Evolutionary conservation across 1,140 invertebrate species (phyloP).

Genomic region (Homarus americanus): DNA sequence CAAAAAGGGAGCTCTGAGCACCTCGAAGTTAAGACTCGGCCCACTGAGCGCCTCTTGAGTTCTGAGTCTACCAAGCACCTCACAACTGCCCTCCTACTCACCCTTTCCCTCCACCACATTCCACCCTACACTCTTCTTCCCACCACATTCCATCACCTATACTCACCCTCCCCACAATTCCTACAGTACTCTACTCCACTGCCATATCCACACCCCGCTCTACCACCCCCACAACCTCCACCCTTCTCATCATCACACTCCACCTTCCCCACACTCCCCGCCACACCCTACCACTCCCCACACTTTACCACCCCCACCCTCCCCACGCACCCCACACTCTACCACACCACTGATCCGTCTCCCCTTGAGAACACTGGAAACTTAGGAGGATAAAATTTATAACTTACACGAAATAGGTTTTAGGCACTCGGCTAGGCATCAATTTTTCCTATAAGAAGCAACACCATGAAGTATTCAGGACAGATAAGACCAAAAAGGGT

Average conservation of each 20-base stretch:
- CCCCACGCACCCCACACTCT: neutral
- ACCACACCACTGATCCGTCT: slow-evolving; percentile 17
- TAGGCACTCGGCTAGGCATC: slow-evolving; percentile 57
- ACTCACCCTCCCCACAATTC: neutral
- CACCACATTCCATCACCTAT: neutral
- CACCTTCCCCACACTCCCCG: neutral
- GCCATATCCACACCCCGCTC: neutral
- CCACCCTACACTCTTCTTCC: neutral
- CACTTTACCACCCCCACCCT: neutral
- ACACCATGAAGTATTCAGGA: slow-evolving; percentile 58
- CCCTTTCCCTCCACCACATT: neutral
- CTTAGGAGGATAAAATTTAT: slow-evolving; percentile 62
- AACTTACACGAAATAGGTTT: slow-evolving; percentile 65
- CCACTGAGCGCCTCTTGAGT: no score
- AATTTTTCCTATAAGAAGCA: slow-evolving; percentile 58
- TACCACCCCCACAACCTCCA: neutral
- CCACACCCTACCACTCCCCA: neutral
- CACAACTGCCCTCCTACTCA: neutral
- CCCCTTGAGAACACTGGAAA: slow-evolving; percentile 51
- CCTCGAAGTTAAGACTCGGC: no score
- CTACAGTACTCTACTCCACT: no score
- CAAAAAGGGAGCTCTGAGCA: no score
- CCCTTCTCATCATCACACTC: neutral
- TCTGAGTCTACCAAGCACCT: no score
- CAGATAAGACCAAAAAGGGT: slow-evolving; percentile 34